phyloP scores from a whole-genome alignment of 2,797 vertebrate genomes.

The Cirrhinus mrigala region DNA sequence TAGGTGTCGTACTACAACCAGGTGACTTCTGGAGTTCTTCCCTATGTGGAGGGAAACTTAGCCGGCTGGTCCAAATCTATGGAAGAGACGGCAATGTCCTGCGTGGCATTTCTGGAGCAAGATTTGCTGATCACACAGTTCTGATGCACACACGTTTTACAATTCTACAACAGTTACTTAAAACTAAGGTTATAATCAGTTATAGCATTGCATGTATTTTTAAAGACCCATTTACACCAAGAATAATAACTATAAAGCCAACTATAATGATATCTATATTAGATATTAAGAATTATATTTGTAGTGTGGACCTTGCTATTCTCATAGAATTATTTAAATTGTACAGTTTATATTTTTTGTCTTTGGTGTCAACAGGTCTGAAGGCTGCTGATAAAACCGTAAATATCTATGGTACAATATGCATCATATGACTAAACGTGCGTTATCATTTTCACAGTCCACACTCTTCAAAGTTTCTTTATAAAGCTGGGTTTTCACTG shows the following conservation, averaged over 20 bases:
- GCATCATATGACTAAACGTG: not conserved
- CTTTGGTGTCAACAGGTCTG: not conserved
- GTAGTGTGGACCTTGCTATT: not conserved
- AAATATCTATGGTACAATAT: not conserved
- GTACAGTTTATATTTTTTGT: not conserved
- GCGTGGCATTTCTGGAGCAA: conserved; percentile 75
- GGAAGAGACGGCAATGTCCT: conserved; percentile 77
- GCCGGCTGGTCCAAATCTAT: conserved; percentile 80
- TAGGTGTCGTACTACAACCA: conserved; percentile 97
- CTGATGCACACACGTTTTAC: not conserved
- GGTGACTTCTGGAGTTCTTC: conserved; percentile 87
- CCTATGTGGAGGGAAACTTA: conserved; percentile 83
- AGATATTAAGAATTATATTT: not conserved
- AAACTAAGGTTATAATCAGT: no score
- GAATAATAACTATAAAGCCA: not conserved
- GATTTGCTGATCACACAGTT: conserved; percentile 42
- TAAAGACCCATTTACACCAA: not conserved
- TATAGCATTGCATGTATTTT: not conserved
- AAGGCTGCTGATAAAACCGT: not conserved
- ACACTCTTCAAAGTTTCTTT: no score
- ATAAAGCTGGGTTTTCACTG: no score
- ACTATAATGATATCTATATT: not conserved
- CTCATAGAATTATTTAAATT: not conserved
- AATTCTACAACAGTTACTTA: not conserved
- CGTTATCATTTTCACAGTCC: not conserved